phyloP scores from a whole-genome alignment of 1,140 invertebrate species.

The Microplitis mediator region DNA sequence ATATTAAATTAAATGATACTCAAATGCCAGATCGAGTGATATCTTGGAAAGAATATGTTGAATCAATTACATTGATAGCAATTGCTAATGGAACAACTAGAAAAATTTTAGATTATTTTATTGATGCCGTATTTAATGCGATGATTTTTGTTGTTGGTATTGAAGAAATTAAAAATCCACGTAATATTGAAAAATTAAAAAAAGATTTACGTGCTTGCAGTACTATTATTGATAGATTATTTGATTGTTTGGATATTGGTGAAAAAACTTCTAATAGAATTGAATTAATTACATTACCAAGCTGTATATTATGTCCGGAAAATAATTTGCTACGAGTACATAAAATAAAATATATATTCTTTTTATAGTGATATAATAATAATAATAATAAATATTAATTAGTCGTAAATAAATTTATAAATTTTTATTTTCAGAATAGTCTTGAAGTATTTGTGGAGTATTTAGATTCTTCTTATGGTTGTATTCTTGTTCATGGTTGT shows the following conservation, averaged over 20 bases:
- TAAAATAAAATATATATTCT: constrained; percentile 25
- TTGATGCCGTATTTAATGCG: constrained; percentile 75
- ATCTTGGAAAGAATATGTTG: constrained; percentile 77
- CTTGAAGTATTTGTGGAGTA: constrained; percentile 77
- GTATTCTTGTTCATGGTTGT: constrained; percentile 76
- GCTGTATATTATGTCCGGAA: constrained; percentile 73
- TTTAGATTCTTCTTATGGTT: constrained; percentile 79
- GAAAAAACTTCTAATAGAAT: constrained; percentile 65
- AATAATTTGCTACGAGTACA: constrained; percentile 74
- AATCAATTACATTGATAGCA: constrained; percentile 70
- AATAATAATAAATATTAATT: background rate
- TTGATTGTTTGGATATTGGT: constrained; percentile 74
- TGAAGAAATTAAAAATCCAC: constrained; percentile 74
- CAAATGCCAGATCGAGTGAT: constrained; percentile 72
- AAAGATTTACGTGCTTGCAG: constrained; percentile 77
- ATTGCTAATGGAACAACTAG: constrained; percentile 70
- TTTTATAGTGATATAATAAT: background rate
- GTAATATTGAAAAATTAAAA: constrained; percentile 81
- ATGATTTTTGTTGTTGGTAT: constrained; percentile 80
- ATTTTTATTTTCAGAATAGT: constrained; percentile 66
- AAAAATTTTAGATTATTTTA: constrained; percentile 67
- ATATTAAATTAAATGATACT: constrained; percentile 70
- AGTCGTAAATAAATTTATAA: constrained; percentile 9
- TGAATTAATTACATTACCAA: constrained; percentile 69
- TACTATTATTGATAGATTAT: constrained; percentile 73